Percentiles rank a stretch among this genome's conserved stretches.
These are phyloP conservation scores for Pedicia rivosa DNA, from an alignment of 2,888 invertebrate genomes.

Conservation along the genomic window DNA sequence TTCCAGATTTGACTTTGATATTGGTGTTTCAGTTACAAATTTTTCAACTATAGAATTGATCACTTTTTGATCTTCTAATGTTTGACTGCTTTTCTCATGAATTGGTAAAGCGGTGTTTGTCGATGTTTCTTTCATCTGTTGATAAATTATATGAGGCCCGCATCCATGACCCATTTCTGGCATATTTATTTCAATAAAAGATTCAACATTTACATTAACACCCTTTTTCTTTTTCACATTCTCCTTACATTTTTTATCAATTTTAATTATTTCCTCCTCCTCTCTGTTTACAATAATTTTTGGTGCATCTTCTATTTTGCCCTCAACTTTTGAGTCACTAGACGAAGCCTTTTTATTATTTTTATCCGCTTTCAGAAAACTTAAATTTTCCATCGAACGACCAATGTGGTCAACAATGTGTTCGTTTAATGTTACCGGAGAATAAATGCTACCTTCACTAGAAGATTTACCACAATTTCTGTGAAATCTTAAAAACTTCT, in stretches of 20 bases:
- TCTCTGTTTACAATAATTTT: not conserved
- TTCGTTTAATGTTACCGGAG: not conserved
- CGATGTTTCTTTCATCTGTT: conserved; percentile 9
- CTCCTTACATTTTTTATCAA: not conserved
- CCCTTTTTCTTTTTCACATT: conserved; percentile 5
- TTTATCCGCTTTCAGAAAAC: not conserved
- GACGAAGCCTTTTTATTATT: not conserved
- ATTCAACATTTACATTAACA: conserved; percentile 9
- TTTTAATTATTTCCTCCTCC: not conserved
- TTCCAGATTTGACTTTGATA: not conserved
- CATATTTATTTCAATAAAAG: conserved; percentile 8
- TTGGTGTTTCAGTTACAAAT: not conserved
- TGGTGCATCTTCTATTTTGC: not conserved
- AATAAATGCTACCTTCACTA: conserved; percentile 11
- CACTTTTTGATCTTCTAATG: not conserved
- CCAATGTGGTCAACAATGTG: not conserved
- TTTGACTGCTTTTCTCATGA: not conserved
- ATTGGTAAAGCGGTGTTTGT: conserved; percentile 13
- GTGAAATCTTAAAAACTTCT: conserved; percentile 41
- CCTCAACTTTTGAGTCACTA: not conserved
- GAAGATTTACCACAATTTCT: conserved; percentile 10
- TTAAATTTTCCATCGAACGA: not conserved
- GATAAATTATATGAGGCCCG: not conserved
- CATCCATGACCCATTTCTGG: not conserved
- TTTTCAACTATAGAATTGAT: not conserved